Evolutionary conservation across 2,797 vertebrate genomes (phyloP).

Genomic region (Haliaeetus vocifer): DNA sequence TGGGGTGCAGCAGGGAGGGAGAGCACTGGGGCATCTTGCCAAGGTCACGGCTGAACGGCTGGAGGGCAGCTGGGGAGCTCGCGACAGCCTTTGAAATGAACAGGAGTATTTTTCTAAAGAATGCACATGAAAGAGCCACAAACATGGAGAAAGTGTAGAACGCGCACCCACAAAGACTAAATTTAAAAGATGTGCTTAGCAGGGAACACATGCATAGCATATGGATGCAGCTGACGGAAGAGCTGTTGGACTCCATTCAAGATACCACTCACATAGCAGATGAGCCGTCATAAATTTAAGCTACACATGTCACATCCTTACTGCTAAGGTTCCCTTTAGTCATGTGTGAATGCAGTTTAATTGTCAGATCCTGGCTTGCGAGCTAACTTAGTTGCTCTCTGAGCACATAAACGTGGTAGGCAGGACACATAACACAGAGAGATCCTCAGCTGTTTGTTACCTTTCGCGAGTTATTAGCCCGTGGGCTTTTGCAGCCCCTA

Average conservation of each 20-base stretch:
- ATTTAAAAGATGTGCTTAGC: slow-evolving; percentile 77
- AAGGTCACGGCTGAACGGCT: not conserved
- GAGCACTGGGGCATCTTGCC: not conserved
- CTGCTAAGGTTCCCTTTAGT: slow-evolving; percentile 63
- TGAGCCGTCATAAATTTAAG: slow-evolving; percentile 68
- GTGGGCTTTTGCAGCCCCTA: not conserved
- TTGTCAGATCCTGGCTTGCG: not conserved
- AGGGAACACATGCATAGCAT: slow-evolving; percentile 74
- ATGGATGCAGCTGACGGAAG: slow-evolving; percentile 73
- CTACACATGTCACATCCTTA: slow-evolving; percentile 66
- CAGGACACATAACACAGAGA: not conserved
- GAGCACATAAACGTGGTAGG: not conserved
- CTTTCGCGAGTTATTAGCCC: not conserved
- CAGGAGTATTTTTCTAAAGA: slow-evolving; percentile 67
- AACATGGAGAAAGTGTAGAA: slow-evolving; percentile 69
- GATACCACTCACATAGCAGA: slow-evolving; percentile 72
- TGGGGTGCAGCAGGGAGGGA: accelerated
- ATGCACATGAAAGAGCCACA: slow-evolving; percentile 29
- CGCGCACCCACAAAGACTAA: slow-evolving; percentile 76
- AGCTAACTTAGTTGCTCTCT: slow-evolving; percentile 9
- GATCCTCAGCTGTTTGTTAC: not conserved
- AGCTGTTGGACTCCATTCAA: slow-evolving; percentile 71
- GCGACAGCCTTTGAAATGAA: slow-evolving; percentile 51
- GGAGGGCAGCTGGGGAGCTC: slow-evolving; percentile 22
- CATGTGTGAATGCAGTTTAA: slow-evolving; percentile 47